These are phyloP conservation scores for Odontamblyopus lacepedii DNA, from an alignment of 2,797 vertebrate genomes.

Conservation along the genomic window DNA sequence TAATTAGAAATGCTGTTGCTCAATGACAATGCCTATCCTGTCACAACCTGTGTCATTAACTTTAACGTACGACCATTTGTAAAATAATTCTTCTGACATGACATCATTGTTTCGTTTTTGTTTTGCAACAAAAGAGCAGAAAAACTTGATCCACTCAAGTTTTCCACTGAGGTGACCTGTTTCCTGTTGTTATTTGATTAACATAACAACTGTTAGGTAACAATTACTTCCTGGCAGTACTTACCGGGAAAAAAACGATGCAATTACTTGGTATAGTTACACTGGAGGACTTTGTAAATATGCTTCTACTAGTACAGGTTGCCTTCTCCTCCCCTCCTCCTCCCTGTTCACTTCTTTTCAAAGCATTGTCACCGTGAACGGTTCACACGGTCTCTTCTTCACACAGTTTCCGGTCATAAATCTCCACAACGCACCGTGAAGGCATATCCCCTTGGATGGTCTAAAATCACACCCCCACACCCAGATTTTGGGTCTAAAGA, in stretches of 20 bases:
- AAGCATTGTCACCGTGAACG: conserved; percentile 69
- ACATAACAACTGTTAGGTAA: not conserved
- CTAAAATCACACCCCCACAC: conserved; percentile 57
- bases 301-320: not conserved
- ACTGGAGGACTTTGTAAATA: not conserved
- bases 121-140: not conserved
- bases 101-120: conserved; percentile 2
- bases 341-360: conserved; percentile 56
- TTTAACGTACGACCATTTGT: not conserved
- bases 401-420: conserved; percentile 72
- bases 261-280: conserved; percentile 11
- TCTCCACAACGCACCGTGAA: conserved; percentile 69
- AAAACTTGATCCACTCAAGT: conserved; percentile 1
- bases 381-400: conserved; percentile 72
- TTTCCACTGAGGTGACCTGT: conserved; percentile 2
- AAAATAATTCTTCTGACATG: not conserved
- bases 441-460: conserved; percentile 60
- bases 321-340: not conserved
- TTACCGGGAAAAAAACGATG: conserved; percentile 4
- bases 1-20: not conserved
- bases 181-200: conserved; percentile 24
- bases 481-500: conserved; percentile 29
- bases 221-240: conserved; percentile 16
- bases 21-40: not conserved
- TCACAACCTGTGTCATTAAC: not conserved